Evolutionary conservation across 2,797 vertebrate species (phyloP), one percentile per base, ranked within the genome.

Genomic region (Miichthys miiuy): DNA sequence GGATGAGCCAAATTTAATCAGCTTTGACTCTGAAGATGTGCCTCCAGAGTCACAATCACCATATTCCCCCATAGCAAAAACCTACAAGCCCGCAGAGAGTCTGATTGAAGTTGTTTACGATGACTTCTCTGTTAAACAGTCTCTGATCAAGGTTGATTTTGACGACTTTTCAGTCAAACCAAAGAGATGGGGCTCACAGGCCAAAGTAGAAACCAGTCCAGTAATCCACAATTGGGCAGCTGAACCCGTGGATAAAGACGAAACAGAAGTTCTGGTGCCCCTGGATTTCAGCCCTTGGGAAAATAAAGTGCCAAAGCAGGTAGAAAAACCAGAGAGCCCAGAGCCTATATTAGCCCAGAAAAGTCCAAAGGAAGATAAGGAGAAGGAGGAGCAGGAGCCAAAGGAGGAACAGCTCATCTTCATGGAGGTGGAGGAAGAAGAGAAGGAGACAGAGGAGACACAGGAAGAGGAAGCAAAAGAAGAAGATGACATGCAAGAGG

Each of bases 101-200:
- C 55, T 3, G 0, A n/a, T 55, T 0, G 58, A 87, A 2, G 48
- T 88, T 1, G 54, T 6, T 34, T 93, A 82, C 0, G 91, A 93
- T 1, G 93, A 94, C 76, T 94, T 92, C 67, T 94, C 93, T 0
- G 85, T 93, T 66, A 86, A 13, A 16, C 60, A 68, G n/a, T 0
- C 79, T 30, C 5, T n/a, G 23, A 7, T 65, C 0, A 50, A 80
- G 0, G 68, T 93, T 25, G 75, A 84, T 3, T 94, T 87, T 55
- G 94, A 95, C 0, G 93, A 95, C 64, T 94, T 92, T 25, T 95
- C 93, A 0, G 94, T 92, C 65, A 93, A 91, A 76, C 81, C 89
- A 0, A 77, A 55, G 52, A 79, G 68, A 73, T 77, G 91, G 87
- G 82, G 83, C 41, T 73, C 85, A 4, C 34, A 18, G 30, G 5